Base-by-base conservation (phyloP, 2,797 vertebrate species). In the Hozukius guyotensis region DNA sequence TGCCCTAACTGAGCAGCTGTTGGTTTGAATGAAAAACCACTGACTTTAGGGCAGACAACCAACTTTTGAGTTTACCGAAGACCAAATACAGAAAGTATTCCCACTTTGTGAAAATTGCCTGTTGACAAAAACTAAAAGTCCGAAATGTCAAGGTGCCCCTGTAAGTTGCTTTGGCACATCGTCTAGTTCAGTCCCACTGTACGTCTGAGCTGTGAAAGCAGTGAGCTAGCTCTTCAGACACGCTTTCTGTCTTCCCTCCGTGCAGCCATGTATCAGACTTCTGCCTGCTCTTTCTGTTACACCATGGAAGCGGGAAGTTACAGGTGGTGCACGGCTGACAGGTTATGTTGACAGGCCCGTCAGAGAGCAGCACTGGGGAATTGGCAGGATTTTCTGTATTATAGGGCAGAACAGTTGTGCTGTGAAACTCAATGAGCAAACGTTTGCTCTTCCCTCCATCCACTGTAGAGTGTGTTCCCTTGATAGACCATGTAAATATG, bases 391-490 rank as follows among this genome's bases (percentile, higher is more conserved):
- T 80, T 78, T 74, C 82, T 78, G 68, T 69, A 66, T 84, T 55
- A 75, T 80, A 81, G 69, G 71, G 63, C 63, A 61, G 69, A 2
- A 32, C 36, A 78, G 72, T 18, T 84, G 79, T 85, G 84, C 75
- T 62, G 29, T 64, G 80, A 85, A 82, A 82, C 25, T 73, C 73
- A 83, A 74, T 81, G 81, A 81, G 78, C 70, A 84, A 68, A 74
- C 12, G 24, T 79, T 67, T 72, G 38, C 55, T 77, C n/a, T 81
- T 66, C 59, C 31, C 75, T 64, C 56, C 25, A 3, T 34, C 24
- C 24, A 64, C 42, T 32, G 24, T 10, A 34, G 13, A 62, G 49
- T 66, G 20, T 27, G 36, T 36, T 72, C 13, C 62, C 60, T 60
- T 34, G 20, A 74, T 29, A 67, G 61, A 27, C 31, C 18, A 14